Evolutionary conservation across 2,797 vertebrate species (phyloP).

Genomic region (Bradypodion pumilum): DNA sequence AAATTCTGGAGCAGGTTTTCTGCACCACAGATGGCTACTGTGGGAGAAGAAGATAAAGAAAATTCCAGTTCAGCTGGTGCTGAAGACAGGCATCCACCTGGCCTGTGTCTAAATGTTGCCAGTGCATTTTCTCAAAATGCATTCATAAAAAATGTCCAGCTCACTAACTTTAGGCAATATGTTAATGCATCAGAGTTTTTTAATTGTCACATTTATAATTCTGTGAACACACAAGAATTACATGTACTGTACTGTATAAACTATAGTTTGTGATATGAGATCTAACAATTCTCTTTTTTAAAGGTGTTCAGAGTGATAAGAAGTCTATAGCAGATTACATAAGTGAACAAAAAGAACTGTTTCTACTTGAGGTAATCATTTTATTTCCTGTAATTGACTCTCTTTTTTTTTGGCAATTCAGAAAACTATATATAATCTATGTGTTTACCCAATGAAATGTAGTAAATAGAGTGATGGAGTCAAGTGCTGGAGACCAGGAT

Average conservation of each 20-base stretch:
- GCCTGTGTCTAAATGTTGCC: not conserved
- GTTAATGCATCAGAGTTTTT: not conserved
- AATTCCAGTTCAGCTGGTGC: no score
- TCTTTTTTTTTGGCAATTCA: not conserved
- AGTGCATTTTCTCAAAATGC: not conserved
- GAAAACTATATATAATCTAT: not conserved
- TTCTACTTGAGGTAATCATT: slow-evolving; percentile 69
- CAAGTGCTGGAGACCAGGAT: no score
- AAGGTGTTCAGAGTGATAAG: slow-evolving; percentile 59
- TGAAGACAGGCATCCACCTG: no score
- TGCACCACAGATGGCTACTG: no score
- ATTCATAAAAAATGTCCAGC: not conserved
- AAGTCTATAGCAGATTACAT: slow-evolving; percentile 65
- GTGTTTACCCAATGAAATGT: no score
- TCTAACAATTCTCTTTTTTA: slow-evolving; percentile 51
- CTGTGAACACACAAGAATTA: not conserved
- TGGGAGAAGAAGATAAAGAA: no score
- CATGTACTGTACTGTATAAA: not conserved
- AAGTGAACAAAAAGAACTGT: slow-evolving; percentile 64
- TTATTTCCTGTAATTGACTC: slow-evolving; percentile 4
- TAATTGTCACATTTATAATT: not conserved
- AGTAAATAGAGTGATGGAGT: no score
- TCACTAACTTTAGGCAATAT: not conserved
- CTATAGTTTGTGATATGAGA: no score
- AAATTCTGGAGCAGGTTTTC: no score